Conservation (phyloP, 92 coral and sea anemone genomes). For the Siderastrea siderea region DNA sequence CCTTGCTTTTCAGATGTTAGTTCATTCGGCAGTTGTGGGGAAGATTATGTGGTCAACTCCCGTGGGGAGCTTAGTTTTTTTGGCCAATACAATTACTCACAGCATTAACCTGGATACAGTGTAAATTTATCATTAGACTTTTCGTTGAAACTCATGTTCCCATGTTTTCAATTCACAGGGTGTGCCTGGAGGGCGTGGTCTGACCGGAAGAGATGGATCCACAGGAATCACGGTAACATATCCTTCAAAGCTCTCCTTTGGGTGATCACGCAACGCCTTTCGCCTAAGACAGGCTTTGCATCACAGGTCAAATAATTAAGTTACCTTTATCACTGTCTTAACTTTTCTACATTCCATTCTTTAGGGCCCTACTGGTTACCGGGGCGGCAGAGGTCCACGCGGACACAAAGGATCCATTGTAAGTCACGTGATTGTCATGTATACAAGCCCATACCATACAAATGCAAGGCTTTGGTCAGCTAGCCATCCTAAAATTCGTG, state of each 20-base stretch:
- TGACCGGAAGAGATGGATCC: conserved; percentile 35
- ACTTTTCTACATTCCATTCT: neutral
- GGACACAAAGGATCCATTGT: conserved; percentile 70
- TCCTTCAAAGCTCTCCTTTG: neutral
- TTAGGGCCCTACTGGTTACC: conserved; percentile 63
- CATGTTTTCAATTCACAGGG: conserved; percentile 15
- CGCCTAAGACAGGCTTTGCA: neutral
- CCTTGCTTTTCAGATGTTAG: too few relatives aligned
- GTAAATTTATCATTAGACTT: neutral
- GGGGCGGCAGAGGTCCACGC: conserved; percentile 66
- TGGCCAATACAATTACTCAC: neutral
- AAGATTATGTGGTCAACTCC: neutral
- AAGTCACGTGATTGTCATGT: neutral
- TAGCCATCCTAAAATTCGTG: too few relatives aligned
- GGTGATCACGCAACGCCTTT: neutral
- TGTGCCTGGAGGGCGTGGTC: conserved; percentile 27
- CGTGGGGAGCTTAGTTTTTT: neutral
- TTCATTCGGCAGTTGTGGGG: neutral
- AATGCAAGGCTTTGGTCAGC: neutral
- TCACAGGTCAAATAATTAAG: neutral
- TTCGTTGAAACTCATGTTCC: neutral
- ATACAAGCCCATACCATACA: neutral
- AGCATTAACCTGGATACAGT: neutral
- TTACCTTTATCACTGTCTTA: neutral
- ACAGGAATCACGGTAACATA: conserved; percentile 12